phyloP scores from a whole-genome alignment of 2,113 vertebrate genomes.

The Epinephelus moara region DNA sequence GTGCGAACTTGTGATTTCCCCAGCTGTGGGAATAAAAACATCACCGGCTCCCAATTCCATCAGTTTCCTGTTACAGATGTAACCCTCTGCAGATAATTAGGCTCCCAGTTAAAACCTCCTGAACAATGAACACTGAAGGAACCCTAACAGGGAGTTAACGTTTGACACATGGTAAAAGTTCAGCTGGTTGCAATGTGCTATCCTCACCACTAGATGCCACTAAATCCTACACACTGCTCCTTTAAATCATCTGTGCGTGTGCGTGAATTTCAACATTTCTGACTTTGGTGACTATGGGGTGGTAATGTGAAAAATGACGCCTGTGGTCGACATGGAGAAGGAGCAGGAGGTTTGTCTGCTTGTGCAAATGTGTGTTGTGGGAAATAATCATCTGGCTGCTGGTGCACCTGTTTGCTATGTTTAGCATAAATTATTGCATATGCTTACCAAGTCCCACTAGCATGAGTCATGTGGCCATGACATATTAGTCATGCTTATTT shows the following conservation, averaged over 20 bases:
- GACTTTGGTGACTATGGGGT: neutral
- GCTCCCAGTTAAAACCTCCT: no score
- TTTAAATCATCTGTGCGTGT: neutral
- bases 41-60: no score
- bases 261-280: neutral
- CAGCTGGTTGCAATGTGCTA: no score
- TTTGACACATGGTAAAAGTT: no score
- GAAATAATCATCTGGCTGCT: neutral
- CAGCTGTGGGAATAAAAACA: no score
- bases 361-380: neutral
- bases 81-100: no score
- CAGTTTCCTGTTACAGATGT: no score
- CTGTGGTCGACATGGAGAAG: neutral
- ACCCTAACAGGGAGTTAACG: no score
- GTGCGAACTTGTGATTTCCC: no score
- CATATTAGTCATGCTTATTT: constrained; percentile 27
- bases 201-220: no score
- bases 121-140: no score
- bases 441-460: neutral
- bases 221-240: no score
- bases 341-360: neutral
- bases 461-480: constrained; percentile 23
- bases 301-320: neutral
- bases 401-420: neutral
- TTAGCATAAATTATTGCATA: neutral